These are phyloP conservation scores for Drosophila kambysellisi DNA, from an alignment of 2,888 invertebrate genomes.

Conservation along the genomic window DNA sequence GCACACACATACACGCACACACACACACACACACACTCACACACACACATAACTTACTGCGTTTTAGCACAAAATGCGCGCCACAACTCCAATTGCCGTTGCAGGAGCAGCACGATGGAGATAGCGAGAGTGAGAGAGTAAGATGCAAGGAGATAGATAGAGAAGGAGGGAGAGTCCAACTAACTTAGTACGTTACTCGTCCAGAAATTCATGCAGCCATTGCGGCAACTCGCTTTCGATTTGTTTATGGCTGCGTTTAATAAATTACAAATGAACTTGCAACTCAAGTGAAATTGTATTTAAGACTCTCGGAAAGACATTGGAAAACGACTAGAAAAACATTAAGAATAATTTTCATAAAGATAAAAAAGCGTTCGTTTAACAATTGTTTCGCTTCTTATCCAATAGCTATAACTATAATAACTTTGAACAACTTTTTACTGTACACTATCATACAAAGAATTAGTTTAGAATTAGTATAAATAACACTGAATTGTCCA, in stretches of 20 bases:
- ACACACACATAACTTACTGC: constrained; percentile 42
- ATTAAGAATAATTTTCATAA: constrained; percentile 2
- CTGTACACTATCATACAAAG: not conserved
- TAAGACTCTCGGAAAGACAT: not conserved
- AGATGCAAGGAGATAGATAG: not conserved
- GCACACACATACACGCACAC: constrained; percentile 3
- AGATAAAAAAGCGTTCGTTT: not conserved
- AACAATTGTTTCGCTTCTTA: not conserved
- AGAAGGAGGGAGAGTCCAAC: not conserved
- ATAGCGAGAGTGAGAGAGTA: constrained; percentile 1
- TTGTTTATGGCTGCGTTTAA: constrained; percentile 73
- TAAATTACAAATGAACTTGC: constrained; percentile 70
- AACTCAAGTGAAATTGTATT: constrained; percentile 24
- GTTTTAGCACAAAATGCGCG: constrained; percentile 72
- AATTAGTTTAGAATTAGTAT: not conserved
- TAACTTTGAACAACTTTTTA: not conserved
- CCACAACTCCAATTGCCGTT: constrained; percentile 69
- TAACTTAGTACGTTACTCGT: constrained; percentile 61
- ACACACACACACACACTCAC: not conserved
- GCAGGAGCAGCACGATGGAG: constrained; percentile 29
- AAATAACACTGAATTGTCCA: not conserved
- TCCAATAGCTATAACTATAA: not conserved
- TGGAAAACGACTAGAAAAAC: not conserved
- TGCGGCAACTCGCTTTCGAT: constrained; percentile 68
- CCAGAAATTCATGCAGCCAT: constrained; percentile 66